These are phyloP conservation scores for Aleadryas rufinucha DNA, from an alignment of 2,113 vertebrate genomes.

Conservation along the genomic window DNA sequence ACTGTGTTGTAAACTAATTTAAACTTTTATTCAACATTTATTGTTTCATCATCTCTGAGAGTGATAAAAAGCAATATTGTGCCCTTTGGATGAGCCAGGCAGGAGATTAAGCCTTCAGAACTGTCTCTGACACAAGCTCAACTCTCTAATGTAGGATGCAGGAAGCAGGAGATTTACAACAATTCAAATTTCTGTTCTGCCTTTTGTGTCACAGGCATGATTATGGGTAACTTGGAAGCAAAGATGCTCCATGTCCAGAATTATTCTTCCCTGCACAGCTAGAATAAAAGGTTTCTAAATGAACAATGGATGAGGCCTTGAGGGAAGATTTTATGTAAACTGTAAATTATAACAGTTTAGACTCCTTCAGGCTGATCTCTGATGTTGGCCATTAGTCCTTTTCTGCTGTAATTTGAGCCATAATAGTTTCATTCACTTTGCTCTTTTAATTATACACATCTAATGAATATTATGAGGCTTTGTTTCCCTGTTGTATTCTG, in stretches of 20 bases:
- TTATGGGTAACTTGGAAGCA: neutral
- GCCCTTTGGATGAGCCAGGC: neutral
- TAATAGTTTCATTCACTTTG: constrained; percentile 27
- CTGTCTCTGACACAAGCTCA: neutral
- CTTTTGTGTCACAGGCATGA: neutral
- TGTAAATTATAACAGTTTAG: constrained; percentile 18
- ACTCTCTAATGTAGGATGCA: neutral
- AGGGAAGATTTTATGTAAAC: neutral
- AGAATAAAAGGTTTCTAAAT: neutral
- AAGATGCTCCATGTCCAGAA: neutral
- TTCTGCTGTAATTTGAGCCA: neutral
- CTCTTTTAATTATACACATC: constrained; percentile 24
- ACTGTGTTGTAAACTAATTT: neutral
- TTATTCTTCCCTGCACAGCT: neutral
- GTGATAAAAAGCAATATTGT: neutral
- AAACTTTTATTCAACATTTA: neutral
- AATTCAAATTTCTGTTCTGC: neutral
- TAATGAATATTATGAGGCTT: neutral
- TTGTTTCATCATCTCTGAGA: neutral
- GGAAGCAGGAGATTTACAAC: neutral
- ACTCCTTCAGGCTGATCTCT: neutral
- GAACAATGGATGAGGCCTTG: neutral
- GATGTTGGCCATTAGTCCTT: neutral
- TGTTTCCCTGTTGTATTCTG: neutral
- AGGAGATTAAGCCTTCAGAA: neutral